Evolutionary conservation across 2,888 invertebrate species (phyloP), one percentile per base, ranked within the genome.

Genomic region (Hipparchia semele): DNA sequence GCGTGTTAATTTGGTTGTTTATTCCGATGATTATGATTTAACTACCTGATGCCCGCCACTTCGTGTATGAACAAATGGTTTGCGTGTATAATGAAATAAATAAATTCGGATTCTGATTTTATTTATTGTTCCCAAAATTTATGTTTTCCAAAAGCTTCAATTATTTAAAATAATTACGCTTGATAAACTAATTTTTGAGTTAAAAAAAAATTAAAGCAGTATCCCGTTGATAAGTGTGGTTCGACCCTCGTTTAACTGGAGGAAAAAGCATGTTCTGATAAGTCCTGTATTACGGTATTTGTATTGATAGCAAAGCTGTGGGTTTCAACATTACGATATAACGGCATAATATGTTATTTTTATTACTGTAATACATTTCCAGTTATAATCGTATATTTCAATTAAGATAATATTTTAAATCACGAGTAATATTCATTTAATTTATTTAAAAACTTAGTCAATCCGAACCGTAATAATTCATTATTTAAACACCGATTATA

Each of bases 251-350:
- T 46, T 67, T 6, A 46, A 58, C 56, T 13, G 33, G 23, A n/a
- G 67, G 54, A 46, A 67, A 10, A 46, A 67, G 39, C 23, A 0
- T n/a, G 67, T 58, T 58, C 46, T 13, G 67, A 67, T 67, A 67
- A 67, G 67, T 56, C 45, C 46, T 58, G 56, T 56, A 67, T 67
- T 56, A 67, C 46, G 46, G 39, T 45, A 56, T 13, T 33, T 56
- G 67, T 67, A 13, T 9, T 45, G 58, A 67, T 58, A 67, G 46
- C 10, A 58, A 67, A 67, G 46, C 67, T 67, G 46, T 58, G 45
- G 67, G 56, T 56, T 67, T 46, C 13, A 23, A 67, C 10, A 46
- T 46, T 9, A 68, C 46, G 45, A 46, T 6, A 46, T 46, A 8
- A 70, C 68, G 69, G 67, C 39, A 23, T 51, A 51, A 45, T 54